These are phyloP conservation scores for Eulacestoma nigropectus DNA, from an alignment of 2,113 vertebrate species.

Conservation along the genomic window DNA sequence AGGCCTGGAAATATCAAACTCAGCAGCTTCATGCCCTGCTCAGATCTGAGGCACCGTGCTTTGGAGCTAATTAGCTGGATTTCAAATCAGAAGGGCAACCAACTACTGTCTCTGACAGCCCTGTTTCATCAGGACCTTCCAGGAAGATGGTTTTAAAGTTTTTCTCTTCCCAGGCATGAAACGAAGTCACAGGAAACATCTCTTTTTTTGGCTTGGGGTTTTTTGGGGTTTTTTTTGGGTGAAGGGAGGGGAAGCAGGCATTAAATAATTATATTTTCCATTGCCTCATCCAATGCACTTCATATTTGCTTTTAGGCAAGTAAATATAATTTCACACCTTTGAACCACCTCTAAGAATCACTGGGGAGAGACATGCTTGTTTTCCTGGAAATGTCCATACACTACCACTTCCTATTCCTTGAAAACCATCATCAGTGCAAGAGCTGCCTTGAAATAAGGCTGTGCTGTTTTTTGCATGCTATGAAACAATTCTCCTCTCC, in stretches of 20 bases:
- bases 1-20: conserved; percentile 36
- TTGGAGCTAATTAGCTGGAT: conserved; percentile 17
- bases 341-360: not conserved
- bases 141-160: not conserved
- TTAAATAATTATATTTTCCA: not conserved
- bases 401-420: not conserved
- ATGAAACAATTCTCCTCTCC: not conserved
- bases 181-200: not conserved
- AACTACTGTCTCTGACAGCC: conserved; percentile 7
- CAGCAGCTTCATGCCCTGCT: not conserved
- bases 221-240: not conserved
- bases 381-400: not conserved
- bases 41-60: not conserved
- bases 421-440: not conserved
- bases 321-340: not conserved
- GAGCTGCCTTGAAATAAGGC: not conserved
- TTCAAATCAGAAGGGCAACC: conserved; percentile 7
- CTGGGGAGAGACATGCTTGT: not conserved
- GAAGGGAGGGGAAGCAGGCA: not conserved
- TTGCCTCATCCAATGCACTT: not conserved
- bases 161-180: not conserved
- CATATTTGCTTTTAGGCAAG: not conserved
- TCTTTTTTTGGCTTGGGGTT: not conserved
- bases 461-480: not conserved
- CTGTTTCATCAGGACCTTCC: conserved; percentile 32